A percentile compares a stretch with the other conserved stretches of the same genome.
These are phyloP conservation scores for Isichthys henryi DNA, from an alignment of 2,113 vertebrate species.

Conservation along the genomic window DNA sequence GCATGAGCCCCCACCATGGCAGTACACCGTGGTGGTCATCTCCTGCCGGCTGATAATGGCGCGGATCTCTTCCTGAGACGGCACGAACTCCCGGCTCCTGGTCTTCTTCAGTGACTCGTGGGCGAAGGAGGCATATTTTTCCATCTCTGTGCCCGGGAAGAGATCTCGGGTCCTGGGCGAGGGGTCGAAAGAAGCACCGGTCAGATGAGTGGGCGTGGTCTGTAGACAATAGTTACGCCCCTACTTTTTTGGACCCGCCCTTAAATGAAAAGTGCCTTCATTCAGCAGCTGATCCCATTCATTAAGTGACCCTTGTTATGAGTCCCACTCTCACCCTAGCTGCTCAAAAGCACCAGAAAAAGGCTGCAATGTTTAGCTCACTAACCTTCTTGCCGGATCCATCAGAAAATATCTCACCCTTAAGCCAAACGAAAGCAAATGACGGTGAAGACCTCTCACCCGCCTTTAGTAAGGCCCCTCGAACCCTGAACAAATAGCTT, in stretches of 20 bases:
- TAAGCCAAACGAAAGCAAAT: neutral
- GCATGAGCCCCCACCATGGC: slow-evolving; percentile 92
- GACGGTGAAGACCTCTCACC: neutral
- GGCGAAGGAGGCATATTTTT: slow-evolving; percentile 76
- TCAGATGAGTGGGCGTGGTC: neutral
- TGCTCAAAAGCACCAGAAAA: neutral
- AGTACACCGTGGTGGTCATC: slow-evolving; percentile 87
- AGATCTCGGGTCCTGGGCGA: slow-evolving; percentile 76
- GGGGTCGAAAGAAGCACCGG: slow-evolving; percentile 1
- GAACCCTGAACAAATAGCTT: neutral
- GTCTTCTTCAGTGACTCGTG: slow-evolving; percentile 83
- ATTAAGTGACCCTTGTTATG: neutral
- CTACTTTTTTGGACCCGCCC: neutral
- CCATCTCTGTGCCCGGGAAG: slow-evolving; percentile 81
- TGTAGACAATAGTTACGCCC: neutral
- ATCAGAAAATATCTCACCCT: neutral
- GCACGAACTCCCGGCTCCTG: slow-evolving; percentile 82
- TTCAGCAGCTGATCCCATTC: neutral
- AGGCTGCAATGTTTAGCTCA: neutral
- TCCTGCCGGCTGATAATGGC: slow-evolving; percentile 80
- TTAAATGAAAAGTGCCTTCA: neutral
- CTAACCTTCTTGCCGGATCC: neutral
- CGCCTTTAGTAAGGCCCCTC: neutral
- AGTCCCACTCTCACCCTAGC: neutral
- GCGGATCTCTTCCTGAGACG: slow-evolving; percentile 84